These are phyloP conservation scores for Ornithoptera priamus DNA, from an alignment of 2,888 invertebrate species.

Conservation along the genomic window DNA sequence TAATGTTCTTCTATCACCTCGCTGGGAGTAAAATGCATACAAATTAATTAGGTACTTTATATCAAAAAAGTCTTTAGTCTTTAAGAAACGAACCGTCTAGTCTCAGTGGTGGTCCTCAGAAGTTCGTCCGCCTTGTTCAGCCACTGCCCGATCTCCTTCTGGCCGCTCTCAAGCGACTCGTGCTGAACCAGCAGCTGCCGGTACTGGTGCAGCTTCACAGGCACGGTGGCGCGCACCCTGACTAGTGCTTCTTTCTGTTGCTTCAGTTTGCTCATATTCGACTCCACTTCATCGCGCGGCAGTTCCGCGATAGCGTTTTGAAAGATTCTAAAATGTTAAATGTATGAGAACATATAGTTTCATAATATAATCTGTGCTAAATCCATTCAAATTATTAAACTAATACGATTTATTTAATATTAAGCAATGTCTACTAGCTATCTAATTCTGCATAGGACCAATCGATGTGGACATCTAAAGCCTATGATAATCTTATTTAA, in stretches of 20 bases:
- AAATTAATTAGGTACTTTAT: neutral
- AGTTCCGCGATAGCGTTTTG: slow-evolving; percentile 94
- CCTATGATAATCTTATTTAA: too few relatives aligned
- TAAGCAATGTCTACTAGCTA: too few relatives aligned
- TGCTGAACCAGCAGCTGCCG: slow-evolving; percentile 92
- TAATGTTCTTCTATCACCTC: slow-evolving; percentile 87
- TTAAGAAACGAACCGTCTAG: slow-evolving; percentile 52
- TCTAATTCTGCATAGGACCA: too few relatives aligned
- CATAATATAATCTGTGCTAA: too few relatives aligned
- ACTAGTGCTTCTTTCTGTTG: slow-evolving; percentile 94
- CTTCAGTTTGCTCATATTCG: slow-evolving; percentile 92
- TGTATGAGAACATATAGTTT: neutral
- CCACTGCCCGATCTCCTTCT: slow-evolving; percentile 92
- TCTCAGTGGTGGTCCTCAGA: slow-evolving; percentile 70
- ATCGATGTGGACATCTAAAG: too few relatives aligned
- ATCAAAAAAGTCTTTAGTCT: too few relatives aligned
- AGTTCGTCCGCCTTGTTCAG: slow-evolving; percentile 90
- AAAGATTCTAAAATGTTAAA: slow-evolving; percentile 82
- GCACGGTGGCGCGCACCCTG: slow-evolving; percentile 89
- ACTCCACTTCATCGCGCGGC: slow-evolving; percentile 93
- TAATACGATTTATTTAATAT: too few relatives aligned
- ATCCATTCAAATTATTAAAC: too few relatives aligned
- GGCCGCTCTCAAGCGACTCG: slow-evolving; percentile 92
- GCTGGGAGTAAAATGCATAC: slow-evolving; percentile 69
- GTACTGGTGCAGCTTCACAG: slow-evolving; percentile 89